Evolutionary conservation across 2,888 invertebrate genomes (phyloP).

Genomic region (Amphipyra tragopoginis): DNA sequence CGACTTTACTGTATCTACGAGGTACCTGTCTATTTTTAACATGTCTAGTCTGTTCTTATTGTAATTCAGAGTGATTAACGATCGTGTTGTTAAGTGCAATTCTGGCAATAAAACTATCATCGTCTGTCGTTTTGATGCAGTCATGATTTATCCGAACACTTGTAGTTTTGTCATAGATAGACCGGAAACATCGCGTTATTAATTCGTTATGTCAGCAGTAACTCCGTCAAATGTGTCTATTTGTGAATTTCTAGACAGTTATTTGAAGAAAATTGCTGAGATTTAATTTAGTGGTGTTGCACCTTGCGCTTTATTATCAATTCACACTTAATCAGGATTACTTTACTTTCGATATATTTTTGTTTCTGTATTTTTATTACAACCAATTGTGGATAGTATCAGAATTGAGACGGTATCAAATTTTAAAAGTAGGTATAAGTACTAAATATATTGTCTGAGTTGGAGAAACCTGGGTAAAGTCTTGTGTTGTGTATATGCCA

Average conservation of each 20-base stretch:
- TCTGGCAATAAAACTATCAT: constrained; percentile 59
- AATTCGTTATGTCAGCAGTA: constrained; percentile 41
- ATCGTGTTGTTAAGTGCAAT: constrained; percentile 45
- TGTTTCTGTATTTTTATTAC: not conserved
- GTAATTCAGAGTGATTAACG: constrained; percentile 52
- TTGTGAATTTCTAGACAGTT: constrained; percentile 15
- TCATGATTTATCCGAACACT: constrained; percentile 56
- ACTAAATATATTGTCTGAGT: no score
- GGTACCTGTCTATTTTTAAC: constrained; percentile 40
- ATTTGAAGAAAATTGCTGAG: constrained; percentile 12
- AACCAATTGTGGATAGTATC: not conserved
- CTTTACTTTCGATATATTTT: not conserved
- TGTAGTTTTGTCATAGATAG: constrained; percentile 49
- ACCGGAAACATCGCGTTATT: constrained; percentile 43
- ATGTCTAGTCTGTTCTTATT: constrained; percentile 16
- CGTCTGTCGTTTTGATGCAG: constrained; percentile 45
- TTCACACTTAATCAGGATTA: not conserved
- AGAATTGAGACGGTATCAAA: not conserved
- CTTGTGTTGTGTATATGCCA: no score
- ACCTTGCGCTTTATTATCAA: constrained; percentile 5
- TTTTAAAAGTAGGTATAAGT: no score
- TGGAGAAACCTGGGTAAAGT: no score
- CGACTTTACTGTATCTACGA: constrained; percentile 8
- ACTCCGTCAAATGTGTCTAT: constrained; percentile 1
- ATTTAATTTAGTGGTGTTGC: constrained; percentile 19